Conservation (phyloP, 2,888 invertebrate genomes). For the Hydrotaea diabolus region DNA sequence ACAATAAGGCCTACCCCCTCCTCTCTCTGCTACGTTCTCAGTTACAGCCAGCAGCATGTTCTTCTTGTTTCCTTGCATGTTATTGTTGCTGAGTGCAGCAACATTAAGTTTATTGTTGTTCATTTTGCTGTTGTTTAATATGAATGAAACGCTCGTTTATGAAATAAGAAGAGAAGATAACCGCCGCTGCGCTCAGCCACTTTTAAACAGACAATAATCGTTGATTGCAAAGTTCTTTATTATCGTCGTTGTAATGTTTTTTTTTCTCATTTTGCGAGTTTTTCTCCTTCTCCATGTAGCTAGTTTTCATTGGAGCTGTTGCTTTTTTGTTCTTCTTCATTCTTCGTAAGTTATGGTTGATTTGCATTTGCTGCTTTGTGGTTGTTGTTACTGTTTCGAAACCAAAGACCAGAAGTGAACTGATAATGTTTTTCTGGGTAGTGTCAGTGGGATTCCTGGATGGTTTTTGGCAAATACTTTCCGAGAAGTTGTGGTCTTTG, state of each 20-base stretch:
- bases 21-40: not conserved
- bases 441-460: too few relatives aligned
- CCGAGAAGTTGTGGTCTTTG: not conserved
- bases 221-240: slow-evolving; percentile 45
- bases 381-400: not conserved
- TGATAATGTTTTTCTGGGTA: not conserved
- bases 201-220: slow-evolving; percentile 42
- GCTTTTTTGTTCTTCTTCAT: not conserved
- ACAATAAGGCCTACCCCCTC: not conserved
- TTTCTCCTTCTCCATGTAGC: not conserved
- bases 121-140: too few relatives aligned
- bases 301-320: too few relatives aligned
- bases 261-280: not conserved
- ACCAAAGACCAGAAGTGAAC: not conserved
- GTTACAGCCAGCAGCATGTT: not conserved
- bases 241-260: too few relatives aligned
- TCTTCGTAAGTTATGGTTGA: slow-evolving; percentile 18
- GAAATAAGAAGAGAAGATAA: slow-evolving; percentile 9
- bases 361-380: not conserved
- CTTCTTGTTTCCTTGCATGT: too few relatives aligned
- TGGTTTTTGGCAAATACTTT: not conserved
- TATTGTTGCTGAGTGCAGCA: slow-evolving; percentile 9
- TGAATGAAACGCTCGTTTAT: too few relatives aligned
- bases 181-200: slow-evolving; percentile 5
- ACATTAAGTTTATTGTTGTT: slow-evolving; percentile 33